A percentile compares a stretch with the other conserved stretches of the same genome.
phyloP scores from a whole-genome alignment of 2,888 invertebrate species.

The Strigamia crassipes region DNA sequence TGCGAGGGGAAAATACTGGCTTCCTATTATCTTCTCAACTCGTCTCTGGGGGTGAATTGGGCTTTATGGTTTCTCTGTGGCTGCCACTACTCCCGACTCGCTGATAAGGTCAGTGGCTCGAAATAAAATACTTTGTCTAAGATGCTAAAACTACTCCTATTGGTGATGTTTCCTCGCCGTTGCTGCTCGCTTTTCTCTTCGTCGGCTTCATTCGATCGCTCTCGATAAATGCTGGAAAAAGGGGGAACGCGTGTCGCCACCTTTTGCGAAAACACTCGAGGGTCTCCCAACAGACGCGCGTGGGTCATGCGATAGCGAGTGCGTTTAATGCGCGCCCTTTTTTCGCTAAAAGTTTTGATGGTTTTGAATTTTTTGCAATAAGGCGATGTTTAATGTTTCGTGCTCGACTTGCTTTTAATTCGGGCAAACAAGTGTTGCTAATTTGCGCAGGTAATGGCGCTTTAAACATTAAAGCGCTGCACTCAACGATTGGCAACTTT shows the following conservation, averaged over 20 bases:
- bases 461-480: no score
- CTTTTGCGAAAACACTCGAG: slow-evolving; percentile 17
- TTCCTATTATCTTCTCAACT: slow-evolving; percentile 35
- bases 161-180: neutral
- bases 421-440: no score
- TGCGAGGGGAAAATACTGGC: slow-evolving; percentile 33
- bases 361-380: no score
- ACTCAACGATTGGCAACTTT: no score
- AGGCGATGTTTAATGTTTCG: no score
- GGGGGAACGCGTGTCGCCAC: neutral
- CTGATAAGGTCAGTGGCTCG: slow-evolving; percentile 28
- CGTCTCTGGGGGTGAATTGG: slow-evolving; percentile 29
- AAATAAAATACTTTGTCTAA: slow-evolving; percentile 36
- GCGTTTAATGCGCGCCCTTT: neutral
- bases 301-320: neutral
- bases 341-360: neutral
- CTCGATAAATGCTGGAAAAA: neutral
- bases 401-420: no score
- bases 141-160: slow-evolving; percentile 4
- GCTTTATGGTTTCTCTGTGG: slow-evolving; percentile 31
- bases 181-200: neutral
- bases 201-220: neutral
- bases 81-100: neutral
- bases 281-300: slow-evolving; percentile 6
- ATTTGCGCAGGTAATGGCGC: no score